A percentile compares a stretch with the other conserved stretches of the same genome.
Evolutionary conservation across 1,140 invertebrate genomes (phyloP).

Genomic region (Belonocnema kinseyi): DNA sequence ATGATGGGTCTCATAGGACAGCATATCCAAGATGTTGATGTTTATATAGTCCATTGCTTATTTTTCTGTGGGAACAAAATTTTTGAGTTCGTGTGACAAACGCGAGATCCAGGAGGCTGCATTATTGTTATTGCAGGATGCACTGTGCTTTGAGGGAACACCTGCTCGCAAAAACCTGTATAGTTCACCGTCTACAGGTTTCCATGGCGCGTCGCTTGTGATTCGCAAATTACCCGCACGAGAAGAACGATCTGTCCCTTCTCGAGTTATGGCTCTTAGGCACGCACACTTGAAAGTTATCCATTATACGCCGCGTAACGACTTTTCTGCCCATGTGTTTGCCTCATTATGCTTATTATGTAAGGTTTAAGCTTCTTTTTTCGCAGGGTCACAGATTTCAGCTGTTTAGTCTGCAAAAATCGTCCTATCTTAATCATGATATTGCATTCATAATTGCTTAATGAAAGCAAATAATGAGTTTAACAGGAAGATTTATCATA

Average conservation of each 20-base stretch:
- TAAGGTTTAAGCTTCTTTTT: too few species aligned
- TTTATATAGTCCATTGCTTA: too few species aligned
- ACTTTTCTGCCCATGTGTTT: background rate
- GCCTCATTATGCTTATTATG: slow-evolving; percentile 4
- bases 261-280: slow-evolving; percentile 19
- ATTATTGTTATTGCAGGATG: slow-evolving; percentile 12
- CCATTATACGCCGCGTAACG: slow-evolving; percentile 2
- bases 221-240: slow-evolving; percentile 27
- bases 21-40: too few species aligned
- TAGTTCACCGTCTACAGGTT: background rate
- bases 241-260: slow-evolving; percentile 15
- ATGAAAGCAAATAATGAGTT: too few species aligned
- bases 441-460: too few species aligned
- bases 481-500: background rate
- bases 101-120: background rate
- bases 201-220: slow-evolving; percentile 15
- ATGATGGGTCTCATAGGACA: too few species aligned
- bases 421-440: too few species aligned
- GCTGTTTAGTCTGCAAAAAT: too few species aligned
- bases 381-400: too few species aligned
- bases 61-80: background rate
- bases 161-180: slow-evolving; percentile 30
- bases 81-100: background rate
- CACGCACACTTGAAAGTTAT: slow-evolving; percentile 17
- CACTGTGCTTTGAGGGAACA: slow-evolving; percentile 12